A percentile compares a stretch with the other conserved stretches of the same genome.
phyloP scores from a whole-genome alignment of 2,888 invertebrate genomes.

The Chironomus tentans region DNA sequence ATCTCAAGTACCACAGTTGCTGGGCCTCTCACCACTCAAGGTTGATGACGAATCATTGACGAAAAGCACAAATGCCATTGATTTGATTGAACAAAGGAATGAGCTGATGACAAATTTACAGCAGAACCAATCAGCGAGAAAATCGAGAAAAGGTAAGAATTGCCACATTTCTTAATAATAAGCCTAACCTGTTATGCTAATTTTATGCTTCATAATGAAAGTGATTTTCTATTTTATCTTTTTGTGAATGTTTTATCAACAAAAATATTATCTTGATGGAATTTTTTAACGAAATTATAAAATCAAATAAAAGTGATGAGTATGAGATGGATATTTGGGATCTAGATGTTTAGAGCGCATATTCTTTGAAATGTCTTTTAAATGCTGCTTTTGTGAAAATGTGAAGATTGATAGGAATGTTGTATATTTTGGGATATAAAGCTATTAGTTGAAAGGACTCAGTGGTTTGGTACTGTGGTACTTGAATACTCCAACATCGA shows the following conservation, averaged over 20 bases:
- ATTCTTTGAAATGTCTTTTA: too few relatives aligned
- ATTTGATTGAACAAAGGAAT: not conserved
- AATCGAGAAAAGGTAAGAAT: conserved; percentile 17
- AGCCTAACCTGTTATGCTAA: not conserved
- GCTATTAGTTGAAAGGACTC: too few relatives aligned
- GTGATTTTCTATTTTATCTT: not conserved
- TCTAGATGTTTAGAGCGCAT: too few relatives aligned
- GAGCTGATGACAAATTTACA: not conserved
- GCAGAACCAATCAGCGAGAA: not conserved
- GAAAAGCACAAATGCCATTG: not conserved
- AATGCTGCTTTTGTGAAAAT: too few relatives aligned
- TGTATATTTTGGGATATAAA: too few relatives aligned
- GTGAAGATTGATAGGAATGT: too few relatives aligned
- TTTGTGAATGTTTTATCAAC: not conserved
- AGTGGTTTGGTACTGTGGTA: too few relatives aligned
- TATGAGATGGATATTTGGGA: too few relatives aligned
- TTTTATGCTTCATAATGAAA: not conserved
- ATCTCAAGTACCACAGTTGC: conserved; percentile 12
- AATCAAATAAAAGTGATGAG: too few relatives aligned
- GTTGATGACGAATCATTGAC: not conserved
- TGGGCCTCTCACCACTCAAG: conserved; percentile 13
- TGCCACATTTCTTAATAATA: not conserved
- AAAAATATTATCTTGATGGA: not conserved
- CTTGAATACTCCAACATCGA: too few relatives aligned
- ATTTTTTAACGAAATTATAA: too few relatives aligned